These are phyloP conservation scores for Coregonus clupeaformis DNA, from an alignment of 2,113 vertebrate genomes.

Conservation along the genomic window DNA sequence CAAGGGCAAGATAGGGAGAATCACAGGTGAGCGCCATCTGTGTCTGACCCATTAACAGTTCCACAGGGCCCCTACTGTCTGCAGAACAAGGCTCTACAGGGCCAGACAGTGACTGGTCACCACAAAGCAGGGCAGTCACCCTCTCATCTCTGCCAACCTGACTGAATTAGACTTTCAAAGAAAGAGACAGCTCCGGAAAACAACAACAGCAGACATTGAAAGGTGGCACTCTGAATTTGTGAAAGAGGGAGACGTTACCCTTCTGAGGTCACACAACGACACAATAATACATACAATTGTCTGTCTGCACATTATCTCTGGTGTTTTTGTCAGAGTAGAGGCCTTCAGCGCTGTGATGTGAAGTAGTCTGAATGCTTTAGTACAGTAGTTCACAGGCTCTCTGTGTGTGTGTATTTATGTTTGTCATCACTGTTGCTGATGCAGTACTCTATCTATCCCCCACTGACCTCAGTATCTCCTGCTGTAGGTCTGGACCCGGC, in stretches of 20 bases:
- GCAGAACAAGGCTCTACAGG: background rate
- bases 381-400: no score
- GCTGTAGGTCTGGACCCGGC: constrained; percentile 87
- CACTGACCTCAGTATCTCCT: constrained; percentile 5
- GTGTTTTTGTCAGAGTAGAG: constrained; percentile 22
- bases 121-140: constrained; percentile 12
- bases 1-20: constrained; percentile 84
- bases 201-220: constrained; percentile 43
- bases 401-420: no score
- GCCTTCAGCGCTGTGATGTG: background rate
- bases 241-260: constrained; percentile 8
- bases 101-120: constrained; percentile 21
- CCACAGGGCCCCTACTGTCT: background rate
- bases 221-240: constrained; percentile 25
- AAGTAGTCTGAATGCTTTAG: no score
- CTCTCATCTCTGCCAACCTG: background rate
- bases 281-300: constrained; percentile 21
- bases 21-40: constrained; percentile 82
- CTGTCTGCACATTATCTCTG: constrained; percentile 21
- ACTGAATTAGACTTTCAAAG: constrained; percentile 33
- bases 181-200: constrained; percentile 30
- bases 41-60: background rate
- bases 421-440: no score
- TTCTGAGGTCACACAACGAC: background rate
- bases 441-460: no score